These are phyloP conservation scores for Nixonia krombeini DNA, from an alignment of 1,140 invertebrate genomes.

Conservation along the genomic window DNA sequence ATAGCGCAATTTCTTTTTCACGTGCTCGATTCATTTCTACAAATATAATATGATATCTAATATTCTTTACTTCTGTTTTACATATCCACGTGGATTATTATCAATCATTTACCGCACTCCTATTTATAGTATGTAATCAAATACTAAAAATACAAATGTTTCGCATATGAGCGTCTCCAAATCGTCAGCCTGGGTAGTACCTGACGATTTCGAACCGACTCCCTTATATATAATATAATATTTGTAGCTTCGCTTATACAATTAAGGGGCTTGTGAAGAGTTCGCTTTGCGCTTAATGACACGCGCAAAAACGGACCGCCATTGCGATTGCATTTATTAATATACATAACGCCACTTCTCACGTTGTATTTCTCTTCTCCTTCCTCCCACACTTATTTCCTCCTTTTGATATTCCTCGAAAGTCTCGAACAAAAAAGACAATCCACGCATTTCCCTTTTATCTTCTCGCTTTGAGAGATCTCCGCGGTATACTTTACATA, in stretches of 20 bases:
- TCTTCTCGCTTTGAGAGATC: conserved; percentile 8
- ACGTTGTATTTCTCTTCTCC: background rate
- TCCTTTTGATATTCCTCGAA: conserved; percentile 2
- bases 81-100: conserved; percentile 67
- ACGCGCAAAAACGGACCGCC: background rate
- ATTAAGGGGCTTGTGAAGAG: conserved; percentile 63
- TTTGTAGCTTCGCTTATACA: conserved; percentile 58
- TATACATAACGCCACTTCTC: background rate
- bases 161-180: conserved; percentile 57
- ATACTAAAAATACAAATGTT: conserved; percentile 71
- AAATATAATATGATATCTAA: conserved; percentile 71
- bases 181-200: conserved; percentile 41
- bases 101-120: conserved; percentile 65
- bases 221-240: conserved; percentile 54
- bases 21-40: conserved; percentile 68
- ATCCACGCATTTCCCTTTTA: conserved; percentile 3
- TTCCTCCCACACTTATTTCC: background rate
- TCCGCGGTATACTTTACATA: conserved; percentile 1
- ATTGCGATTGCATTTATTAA: background rate
- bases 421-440: conserved; percentile 17
- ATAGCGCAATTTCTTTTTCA: conserved; percentile 66
- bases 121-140: conserved; percentile 68
- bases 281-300: conserved; percentile 17
- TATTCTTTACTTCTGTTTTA: conserved; percentile 62
- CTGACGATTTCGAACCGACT: conserved; percentile 51